Conservation (phyloP, 1,140 invertebrate species). For the Listronotus bonariensis region DNA sequence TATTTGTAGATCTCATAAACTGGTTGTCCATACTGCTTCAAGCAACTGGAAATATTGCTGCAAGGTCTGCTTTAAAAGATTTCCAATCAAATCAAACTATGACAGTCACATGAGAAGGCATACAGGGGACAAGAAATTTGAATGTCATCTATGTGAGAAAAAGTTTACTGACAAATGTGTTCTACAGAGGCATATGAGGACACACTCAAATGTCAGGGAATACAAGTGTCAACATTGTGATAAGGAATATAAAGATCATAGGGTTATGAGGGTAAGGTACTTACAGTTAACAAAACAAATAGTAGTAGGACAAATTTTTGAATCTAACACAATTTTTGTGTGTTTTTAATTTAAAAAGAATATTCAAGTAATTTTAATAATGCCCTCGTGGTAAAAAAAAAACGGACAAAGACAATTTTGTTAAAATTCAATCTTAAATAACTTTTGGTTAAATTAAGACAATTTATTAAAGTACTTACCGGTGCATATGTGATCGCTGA, state of each 20-base stretch:
- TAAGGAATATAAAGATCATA: constrained; percentile 43
- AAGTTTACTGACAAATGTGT: constrained; percentile 60
- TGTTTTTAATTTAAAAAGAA: too few relatives aligned
- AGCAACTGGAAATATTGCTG: constrained; percentile 48
- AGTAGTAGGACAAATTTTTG: too few relatives aligned
- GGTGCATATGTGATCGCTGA: too few relatives aligned
- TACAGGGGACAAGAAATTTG: constrained; percentile 66
- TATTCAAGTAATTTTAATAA: too few relatives aligned
- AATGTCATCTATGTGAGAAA: constrained; percentile 74
- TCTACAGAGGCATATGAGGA: constrained; percentile 47
- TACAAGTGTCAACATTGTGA: constrained; percentile 41
- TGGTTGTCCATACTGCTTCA: constrained; percentile 44
- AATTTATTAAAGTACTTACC: too few relatives aligned
- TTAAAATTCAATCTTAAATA: too few relatives aligned
- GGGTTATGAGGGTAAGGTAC: constrained; percentile 43
- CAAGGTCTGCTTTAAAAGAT: constrained; percentile 49
- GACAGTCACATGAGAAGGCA: constrained; percentile 46
- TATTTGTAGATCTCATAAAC: constrained; percentile 40
- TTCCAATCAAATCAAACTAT: constrained; percentile 45
- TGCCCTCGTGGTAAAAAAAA: too few relatives aligned
- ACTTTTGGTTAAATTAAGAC: too few relatives aligned
- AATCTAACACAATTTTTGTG: too few relatives aligned
- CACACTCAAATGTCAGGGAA: constrained; percentile 45
- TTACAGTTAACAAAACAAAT: too few relatives aligned
- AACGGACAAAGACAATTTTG: too few relatives aligned